Conservation (phyloP, 1,140 invertebrate genomes). For the Bactericera cockerelli region DNA sequence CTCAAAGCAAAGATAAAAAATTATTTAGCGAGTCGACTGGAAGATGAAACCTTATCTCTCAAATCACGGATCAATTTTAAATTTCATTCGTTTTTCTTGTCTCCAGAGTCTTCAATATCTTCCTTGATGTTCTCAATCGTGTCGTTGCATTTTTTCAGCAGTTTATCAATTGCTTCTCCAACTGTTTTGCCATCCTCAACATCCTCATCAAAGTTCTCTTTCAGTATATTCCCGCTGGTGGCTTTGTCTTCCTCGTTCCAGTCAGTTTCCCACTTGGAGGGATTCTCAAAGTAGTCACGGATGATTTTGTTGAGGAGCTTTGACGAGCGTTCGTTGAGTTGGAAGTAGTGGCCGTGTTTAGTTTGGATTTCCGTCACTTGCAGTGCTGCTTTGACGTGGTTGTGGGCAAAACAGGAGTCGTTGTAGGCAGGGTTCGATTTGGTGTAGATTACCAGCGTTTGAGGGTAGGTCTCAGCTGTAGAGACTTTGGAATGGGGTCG, state of each 20-base stretch:
- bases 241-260: not conserved
- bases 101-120: not conserved
- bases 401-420: not conserved
- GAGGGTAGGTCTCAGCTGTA: not conserved
- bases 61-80: too few relatives aligned
- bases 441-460: not conserved
- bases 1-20: too few relatives aligned
- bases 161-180: not conserved
- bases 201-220: slow-evolving; percentile 4
- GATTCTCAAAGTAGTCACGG: not conserved
- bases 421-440: not conserved
- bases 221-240: not conserved
- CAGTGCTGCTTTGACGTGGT: not conserved
- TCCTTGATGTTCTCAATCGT: slow-evolving; percentile 1
- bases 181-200: not conserved
- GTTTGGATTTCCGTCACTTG: slow-evolving; percentile 5
- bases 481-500: not conserved
- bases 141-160: not conserved
- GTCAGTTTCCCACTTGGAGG: not conserved
- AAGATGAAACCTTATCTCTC: too few relatives aligned
- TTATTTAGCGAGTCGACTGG: too few relatives aligned
- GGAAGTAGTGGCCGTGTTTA: not conserved
- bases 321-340: not conserved
- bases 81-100: slow-evolving; percentile 1
- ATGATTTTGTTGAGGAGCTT: not conserved